These are phyloP conservation scores for Peromyscus polionotus DNA, from an alignment of 2,113 vertebrate genomes.

Conservation along the genomic window DNA sequence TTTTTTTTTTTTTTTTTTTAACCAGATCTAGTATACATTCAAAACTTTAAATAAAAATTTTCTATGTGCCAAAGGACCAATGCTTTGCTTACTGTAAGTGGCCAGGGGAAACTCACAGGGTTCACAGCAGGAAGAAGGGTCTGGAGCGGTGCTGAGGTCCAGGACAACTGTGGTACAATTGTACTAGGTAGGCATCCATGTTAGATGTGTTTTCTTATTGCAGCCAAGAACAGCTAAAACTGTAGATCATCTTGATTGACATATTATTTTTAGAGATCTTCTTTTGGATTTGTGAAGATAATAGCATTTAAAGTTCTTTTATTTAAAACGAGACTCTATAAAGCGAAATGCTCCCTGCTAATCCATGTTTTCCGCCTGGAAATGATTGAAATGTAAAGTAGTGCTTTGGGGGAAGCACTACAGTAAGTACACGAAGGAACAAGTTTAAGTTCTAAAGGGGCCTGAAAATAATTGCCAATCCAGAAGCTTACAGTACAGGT, in stretches of 20 bases:
- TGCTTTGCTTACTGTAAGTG: neutral
- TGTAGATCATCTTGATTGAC: neutral
- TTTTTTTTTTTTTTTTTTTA: neutral
- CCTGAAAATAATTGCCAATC: neutral
- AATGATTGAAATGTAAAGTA: neutral
- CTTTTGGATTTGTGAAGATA: slow-evolving; percentile 28
- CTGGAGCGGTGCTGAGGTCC: too few species aligned
- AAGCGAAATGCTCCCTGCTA: neutral
- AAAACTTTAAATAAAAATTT: slow-evolving; percentile 54
- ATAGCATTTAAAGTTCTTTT: slow-evolving; percentile 51
- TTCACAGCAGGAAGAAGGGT: neutral
- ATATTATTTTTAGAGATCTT: slow-evolving; percentile 19
- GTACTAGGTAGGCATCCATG: neutral
- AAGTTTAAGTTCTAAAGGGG: neutral
- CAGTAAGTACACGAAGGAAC: neutral
- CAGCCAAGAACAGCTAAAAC: neutral
- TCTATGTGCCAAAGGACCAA: slow-evolving; percentile 17
- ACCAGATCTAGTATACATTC: slow-evolving; percentile 50
- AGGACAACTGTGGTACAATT: neutral
- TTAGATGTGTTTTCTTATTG: neutral
- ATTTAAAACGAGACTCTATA: neutral
- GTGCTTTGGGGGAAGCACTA: neutral
- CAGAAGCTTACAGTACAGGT: neutral
- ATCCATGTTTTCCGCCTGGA: neutral
- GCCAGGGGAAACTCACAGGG: slow-evolving; percentile 7